Evolutionary conservation across 2,888 invertebrate genomes (phyloP).

Genomic region (Strigamia maritima): DNA sequence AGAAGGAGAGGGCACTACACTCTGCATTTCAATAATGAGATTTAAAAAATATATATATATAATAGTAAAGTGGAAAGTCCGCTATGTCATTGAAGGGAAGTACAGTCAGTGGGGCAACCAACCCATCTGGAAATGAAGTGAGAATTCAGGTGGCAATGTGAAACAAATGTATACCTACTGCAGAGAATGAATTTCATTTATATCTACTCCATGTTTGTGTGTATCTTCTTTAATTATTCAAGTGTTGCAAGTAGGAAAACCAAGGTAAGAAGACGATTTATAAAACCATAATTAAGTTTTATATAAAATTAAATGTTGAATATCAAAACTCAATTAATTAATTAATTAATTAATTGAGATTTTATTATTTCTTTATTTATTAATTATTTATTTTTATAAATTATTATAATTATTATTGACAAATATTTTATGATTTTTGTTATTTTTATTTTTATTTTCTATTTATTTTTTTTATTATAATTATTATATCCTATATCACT

Average conservation of each 20-base stretch:
- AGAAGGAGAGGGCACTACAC: slow-evolving; percentile 15
- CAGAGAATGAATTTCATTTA: background rate
- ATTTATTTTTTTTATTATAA: background rate
- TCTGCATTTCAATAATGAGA: slow-evolving; percentile 28
- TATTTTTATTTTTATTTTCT: background rate
- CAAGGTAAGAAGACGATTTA: too few relatives aligned
- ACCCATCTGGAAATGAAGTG: slow-evolving; percentile 24
- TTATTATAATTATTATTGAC: too few relatives aligned
- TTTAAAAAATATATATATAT: background rate
- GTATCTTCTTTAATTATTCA: background rate
- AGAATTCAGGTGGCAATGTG: slow-evolving; percentile 9
- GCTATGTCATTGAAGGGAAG: slow-evolving; percentile 25
- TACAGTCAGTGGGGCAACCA: slow-evolving; percentile 32
- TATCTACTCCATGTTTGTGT: background rate
- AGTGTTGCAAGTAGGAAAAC: background rate
- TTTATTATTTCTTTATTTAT: too few relatives aligned
- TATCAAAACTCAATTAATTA: too few relatives aligned
- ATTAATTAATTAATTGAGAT: too few relatives aligned
- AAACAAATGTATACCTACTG: background rate
- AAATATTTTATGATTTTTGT: background rate
- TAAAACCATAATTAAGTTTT: too few relatives aligned
- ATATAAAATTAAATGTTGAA: too few relatives aligned
- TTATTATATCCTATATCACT: background rate
- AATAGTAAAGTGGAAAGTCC: slow-evolving; percentile 11
- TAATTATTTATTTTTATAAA: too few relatives aligned